Conservation (phyloP, 2,797 vertebrate genomes). For the Leptodactylus fallax region DNA sequence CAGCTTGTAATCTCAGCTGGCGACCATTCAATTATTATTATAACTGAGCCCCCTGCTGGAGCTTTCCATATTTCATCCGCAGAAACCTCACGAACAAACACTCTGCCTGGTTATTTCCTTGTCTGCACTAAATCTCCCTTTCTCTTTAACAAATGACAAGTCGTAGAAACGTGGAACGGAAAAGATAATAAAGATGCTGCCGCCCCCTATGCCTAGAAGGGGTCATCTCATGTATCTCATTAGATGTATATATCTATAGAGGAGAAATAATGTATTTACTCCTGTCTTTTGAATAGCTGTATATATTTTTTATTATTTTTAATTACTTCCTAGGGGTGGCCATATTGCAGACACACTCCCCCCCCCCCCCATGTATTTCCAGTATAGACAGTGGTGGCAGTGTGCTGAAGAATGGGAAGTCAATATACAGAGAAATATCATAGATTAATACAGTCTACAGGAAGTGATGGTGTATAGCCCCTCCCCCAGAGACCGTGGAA, state of each 20-base stretch:
- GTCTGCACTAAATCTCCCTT: background rate
- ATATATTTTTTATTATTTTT: background rate
- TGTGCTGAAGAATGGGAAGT: too few relatives aligned
- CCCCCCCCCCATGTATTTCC: background rate
- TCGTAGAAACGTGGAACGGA: background rate
- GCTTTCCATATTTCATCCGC: conserved; percentile 54
- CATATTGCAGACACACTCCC: background rate
- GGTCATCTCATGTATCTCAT: background rate
- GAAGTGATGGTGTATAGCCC: background rate
- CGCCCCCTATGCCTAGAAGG: background rate
- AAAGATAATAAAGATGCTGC: background rate
- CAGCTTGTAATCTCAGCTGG: conserved; percentile 33
- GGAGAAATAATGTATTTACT: background rate
- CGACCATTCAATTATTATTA: conserved; percentile 49
- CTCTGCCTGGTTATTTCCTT: conserved; percentile 34
- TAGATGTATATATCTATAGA: background rate
- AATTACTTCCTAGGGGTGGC: background rate
- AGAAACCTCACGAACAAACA: conserved; percentile 21
- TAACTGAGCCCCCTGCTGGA: conserved; percentile 52
- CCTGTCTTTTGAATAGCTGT: background rate
- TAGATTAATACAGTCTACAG: too few relatives aligned
- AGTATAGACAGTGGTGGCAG: background rate
- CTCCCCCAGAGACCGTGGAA: background rate
- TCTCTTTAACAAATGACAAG: conserved; percentile 26
- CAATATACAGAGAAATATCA: too few relatives aligned